phyloP scores from a whole-genome alignment of 2,113 vertebrate genomes.

The Catharus minimus region DNA sequence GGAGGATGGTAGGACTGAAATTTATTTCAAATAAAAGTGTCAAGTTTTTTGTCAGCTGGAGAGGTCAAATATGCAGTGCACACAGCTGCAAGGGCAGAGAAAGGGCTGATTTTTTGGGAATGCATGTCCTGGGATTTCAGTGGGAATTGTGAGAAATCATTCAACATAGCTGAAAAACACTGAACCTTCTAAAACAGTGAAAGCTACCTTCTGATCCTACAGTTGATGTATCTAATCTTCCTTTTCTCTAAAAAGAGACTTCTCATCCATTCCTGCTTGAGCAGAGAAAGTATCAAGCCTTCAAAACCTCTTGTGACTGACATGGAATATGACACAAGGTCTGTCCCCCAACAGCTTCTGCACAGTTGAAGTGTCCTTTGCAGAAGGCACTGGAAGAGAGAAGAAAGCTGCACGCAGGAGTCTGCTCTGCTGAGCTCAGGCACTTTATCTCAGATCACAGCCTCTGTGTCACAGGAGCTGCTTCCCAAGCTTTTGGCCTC shows the following conservation, averaged over 20 bases:
- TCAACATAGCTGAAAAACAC: not conserved
- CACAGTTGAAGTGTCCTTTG: not conserved
- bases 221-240: not conserved
- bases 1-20: not conserved
- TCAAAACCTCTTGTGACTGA: not conserved
- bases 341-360: not conserved
- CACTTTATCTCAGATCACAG: not conserved
- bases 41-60: not conserved
- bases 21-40: not conserved
- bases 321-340: not conserved
- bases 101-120: not conserved
- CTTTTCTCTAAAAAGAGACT: not conserved
- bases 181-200: not conserved
- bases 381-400: not conserved
- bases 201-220: not conserved
- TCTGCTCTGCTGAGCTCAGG: not conserved
- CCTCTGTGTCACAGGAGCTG: not conserved
- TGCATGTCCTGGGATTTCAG: not conserved
- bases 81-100: rapidly evolving
- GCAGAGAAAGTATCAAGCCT: not conserved
- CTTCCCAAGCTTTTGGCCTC: slow-evolving; percentile 9
- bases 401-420: rapidly evolving
- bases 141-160: not conserved
- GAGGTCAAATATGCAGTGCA: not conserved
- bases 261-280: not conserved